Conservation (phyloP, 2,113 vertebrate species). For the Greenwoodochromis staneri region DNA sequence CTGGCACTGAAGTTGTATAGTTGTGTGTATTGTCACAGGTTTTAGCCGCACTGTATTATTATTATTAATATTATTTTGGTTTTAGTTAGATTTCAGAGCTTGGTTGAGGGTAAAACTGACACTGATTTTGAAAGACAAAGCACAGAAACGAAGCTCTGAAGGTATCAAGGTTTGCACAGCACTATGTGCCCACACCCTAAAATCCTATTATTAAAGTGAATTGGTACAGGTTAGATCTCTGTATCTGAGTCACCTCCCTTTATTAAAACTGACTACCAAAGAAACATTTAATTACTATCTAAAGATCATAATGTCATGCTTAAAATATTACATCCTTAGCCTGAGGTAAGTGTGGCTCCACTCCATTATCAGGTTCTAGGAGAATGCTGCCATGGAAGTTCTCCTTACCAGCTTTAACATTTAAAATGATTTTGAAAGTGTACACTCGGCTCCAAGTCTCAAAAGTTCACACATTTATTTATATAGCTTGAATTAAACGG, state of each 20-base stretch:
- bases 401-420: not conserved
- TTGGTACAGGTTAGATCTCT: not conserved
- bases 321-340: not conserved
- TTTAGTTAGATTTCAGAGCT: not conserved
- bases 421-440: not conserved
- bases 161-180: not conserved
- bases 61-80: not conserved
- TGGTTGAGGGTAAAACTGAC: not conserved
- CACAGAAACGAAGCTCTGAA: not conserved
- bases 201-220: not conserved
- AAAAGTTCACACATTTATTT: not conserved
- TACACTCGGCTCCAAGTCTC: not conserved
- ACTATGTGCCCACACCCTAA: not conserved
- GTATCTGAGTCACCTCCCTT: not conserved
- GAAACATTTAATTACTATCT: not conserved
- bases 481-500: not conserved
- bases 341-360: not conserved
- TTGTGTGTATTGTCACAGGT: not conserved
- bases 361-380: too few species aligned
- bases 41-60: not conserved
- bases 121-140: not conserved
- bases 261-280: not conserved
- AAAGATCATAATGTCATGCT: not conserved
- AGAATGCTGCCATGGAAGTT: not conserved
- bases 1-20: not conserved